Conservation (phyloP, 2,113 vertebrate species). For the Muscicapa adusta region DNA sequence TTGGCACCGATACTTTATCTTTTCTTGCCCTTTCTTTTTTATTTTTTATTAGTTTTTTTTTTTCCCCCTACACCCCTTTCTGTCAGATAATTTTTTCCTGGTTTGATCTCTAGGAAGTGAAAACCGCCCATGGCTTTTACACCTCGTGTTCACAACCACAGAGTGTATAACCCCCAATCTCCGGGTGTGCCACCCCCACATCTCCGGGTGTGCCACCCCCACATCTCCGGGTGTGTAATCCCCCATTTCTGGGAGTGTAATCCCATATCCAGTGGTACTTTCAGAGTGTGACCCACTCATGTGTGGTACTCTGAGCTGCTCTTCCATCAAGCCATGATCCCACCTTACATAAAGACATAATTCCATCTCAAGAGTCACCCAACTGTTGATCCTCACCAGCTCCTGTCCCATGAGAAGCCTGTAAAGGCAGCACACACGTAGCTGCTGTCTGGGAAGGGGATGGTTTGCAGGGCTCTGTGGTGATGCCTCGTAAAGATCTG, state of each 20-base stretch:
- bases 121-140: not conserved
- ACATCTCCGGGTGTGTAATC: too few species aligned
- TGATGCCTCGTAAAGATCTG: not conserved
- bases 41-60: too few species aligned
- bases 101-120: not conserved
- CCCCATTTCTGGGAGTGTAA: not conserved
- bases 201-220: too few species aligned
- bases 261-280: fast-evolving
- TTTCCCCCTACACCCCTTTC: fast-evolving
- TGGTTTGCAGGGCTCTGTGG: fast-evolving
- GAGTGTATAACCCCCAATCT: too few species aligned
- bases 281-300: fast-evolving
- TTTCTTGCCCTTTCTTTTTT: not conserved
- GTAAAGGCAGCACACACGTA: fast-evolving
- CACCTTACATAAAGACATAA: fast-evolving
- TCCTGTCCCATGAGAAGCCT: fast-evolving
- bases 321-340: fast-evolving
- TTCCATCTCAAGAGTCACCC: fast-evolving
- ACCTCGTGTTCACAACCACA: not conserved
- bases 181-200: too few species aligned
- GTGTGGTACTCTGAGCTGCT: not conserved
- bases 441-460: not conserved
- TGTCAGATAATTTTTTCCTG: not conserved
- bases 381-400: not conserved
- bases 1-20: not conserved